Percentiles rank a stretch among this genome's conserved stretches.
These are phyloP conservation scores for Macropus fuliginosus DNA, from an alignment of 2,797 vertebrate genomes.

Conservation along the genomic window DNA sequence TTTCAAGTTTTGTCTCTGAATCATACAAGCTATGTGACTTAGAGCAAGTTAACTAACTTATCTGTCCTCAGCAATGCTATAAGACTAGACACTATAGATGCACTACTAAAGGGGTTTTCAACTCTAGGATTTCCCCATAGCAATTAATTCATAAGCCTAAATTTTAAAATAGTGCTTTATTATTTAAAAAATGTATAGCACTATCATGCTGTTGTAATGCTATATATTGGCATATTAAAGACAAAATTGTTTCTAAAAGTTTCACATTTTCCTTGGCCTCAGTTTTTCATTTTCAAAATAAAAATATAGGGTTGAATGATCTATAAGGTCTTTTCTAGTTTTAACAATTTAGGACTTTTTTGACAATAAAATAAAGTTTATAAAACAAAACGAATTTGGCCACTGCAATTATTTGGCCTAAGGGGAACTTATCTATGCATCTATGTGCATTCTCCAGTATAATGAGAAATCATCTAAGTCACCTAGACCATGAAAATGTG, in stretches of 20 bases:
- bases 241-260: not conserved
- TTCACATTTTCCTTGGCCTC: not conserved
- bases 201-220: not conserved
- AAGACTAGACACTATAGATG: not conserved
- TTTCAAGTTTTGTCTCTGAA: not conserved
- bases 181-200: not conserved
- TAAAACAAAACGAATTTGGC: not conserved
- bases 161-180: not conserved
- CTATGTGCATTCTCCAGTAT: not conserved
- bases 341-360: not conserved
- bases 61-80: not conserved
- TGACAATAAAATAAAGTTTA: not conserved
- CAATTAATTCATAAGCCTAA: not conserved
- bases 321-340: not conserved
- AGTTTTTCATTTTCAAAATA: not conserved
- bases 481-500: not conserved
- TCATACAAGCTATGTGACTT: not conserved
- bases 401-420: not conserved
- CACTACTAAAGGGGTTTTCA: not conserved
- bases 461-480: not conserved
- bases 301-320: not conserved
- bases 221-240: not conserved
- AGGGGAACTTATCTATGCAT: not conserved
- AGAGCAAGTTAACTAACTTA: not conserved
- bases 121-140: not conserved